These are phyloP conservation scores for Pimephales promelas DNA, from an alignment of 2,113 vertebrate species.

Conservation along the genomic window DNA sequence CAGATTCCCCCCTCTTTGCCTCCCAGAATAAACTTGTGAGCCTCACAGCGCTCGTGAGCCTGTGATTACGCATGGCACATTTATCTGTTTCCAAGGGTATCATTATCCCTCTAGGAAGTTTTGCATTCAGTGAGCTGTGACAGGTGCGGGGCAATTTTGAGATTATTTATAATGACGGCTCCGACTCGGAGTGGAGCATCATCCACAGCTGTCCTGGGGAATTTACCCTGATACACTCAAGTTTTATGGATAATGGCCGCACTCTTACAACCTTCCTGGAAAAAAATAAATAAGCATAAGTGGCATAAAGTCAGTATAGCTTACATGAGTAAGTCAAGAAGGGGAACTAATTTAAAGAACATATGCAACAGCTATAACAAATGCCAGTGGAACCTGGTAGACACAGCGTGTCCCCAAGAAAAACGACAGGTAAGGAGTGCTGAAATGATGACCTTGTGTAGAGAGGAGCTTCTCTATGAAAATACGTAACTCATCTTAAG, in stretches of 20 bases:
- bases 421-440: conserved; percentile 42
- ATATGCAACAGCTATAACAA: conserved; percentile 7
- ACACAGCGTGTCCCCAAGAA: conserved; percentile 22
- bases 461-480: neutral
- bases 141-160: conserved; percentile 73
- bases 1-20: conserved; percentile 50
- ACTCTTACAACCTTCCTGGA: conserved; percentile 39
- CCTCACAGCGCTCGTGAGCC: conserved; percentile 54
- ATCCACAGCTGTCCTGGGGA: conserved; percentile 63
- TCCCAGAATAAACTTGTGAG: conserved; percentile 66
- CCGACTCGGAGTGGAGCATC: conserved; percentile 58
- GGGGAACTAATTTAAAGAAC: conserved; percentile 46
- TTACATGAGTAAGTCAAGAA: conserved; percentile 44
- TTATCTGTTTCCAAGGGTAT: conserved; percentile 75
- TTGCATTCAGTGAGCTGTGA: conserved; percentile 65
- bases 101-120: conserved; percentile 70
- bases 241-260: conserved; percentile 45
- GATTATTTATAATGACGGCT: conserved; percentile 74
- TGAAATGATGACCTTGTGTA: conserved; percentile 38
- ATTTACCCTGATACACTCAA: conserved; percentile 52
- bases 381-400: conserved; percentile 17
- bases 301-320: conserved; percentile 32
- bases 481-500: neutral
- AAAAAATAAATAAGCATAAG: conserved; percentile 31
- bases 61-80: conserved; percentile 68